Evolutionary conservation across 2,888 invertebrate genomes (phyloP).

Genomic region (Drosophila lutescens): DNA sequence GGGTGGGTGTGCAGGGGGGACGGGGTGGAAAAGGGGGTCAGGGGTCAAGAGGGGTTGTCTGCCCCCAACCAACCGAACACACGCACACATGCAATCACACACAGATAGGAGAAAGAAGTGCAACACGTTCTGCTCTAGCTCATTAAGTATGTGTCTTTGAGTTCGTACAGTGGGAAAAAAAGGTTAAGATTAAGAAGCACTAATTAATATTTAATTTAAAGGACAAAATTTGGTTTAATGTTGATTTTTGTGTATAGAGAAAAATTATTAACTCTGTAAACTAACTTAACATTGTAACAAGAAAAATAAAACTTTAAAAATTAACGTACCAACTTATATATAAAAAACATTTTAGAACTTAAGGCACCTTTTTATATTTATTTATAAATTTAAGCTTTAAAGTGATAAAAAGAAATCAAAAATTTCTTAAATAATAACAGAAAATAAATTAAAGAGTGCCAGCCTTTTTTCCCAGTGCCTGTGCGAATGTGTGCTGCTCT

Average conservation of each 20-base stretch:
- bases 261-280: too few species aligned
- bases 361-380: too few species aligned
- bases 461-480: slow-evolving; percentile 9
- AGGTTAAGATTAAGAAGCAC: not conserved
- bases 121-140: slow-evolving; percentile 41
- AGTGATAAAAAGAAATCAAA: too few species aligned
- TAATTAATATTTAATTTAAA: not conserved
- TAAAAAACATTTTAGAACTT: too few species aligned
- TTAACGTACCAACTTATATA: too few species aligned
- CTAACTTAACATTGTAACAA: too few species aligned
- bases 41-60: slow-evolving; percentile 32
- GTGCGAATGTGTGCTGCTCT: slow-evolving; percentile 8
- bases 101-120: slow-evolving; percentile 9
- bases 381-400: too few species aligned
- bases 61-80: not conserved
- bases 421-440: not conserved
- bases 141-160: slow-evolving; percentile 43
- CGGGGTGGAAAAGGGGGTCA: not conserved
- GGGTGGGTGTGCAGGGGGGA: not conserved
- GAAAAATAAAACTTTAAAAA: too few species aligned
- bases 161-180: not conserved
- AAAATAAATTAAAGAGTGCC: not conserved
- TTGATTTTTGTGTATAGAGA: not conserved
- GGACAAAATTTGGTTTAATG: not conserved
- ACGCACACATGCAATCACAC: slow-evolving; percentile 6